Evolutionary conservation across 2,888 invertebrate species (phyloP).

Genomic region (Yponomeuta plumbellus): DNA sequence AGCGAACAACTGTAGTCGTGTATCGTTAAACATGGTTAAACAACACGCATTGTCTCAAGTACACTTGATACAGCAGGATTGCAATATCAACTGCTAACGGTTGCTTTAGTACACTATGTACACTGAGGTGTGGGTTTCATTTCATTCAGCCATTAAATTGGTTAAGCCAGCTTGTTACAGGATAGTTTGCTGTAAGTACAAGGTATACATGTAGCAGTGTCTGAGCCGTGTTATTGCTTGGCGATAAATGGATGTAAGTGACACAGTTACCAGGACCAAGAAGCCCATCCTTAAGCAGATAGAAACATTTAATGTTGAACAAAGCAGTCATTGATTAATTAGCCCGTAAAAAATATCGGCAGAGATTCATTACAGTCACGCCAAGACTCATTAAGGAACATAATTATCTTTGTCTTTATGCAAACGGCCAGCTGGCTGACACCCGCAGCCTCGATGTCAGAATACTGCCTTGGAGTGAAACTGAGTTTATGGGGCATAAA

Average conservation of each 20-base stretch:
- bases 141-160: not conserved
- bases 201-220: not conserved
- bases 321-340: not conserved
- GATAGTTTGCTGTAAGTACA: not conserved
- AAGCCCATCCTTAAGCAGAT: not conserved
- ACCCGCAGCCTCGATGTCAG: not conserved
- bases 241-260: not conserved
- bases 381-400: not conserved
- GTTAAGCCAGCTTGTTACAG: not conserved
- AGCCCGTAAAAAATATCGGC: not conserved
- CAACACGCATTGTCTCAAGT: not conserved
- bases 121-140: not conserved
- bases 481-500: not conserved
- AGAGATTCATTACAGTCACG: not conserved
- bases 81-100: not conserved
- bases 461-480: not conserved
- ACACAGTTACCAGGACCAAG: not conserved
- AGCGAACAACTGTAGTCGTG: not conserved
- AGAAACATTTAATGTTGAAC: not conserved
- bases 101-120: not conserved
- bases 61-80: not conserved
- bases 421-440: not conserved
- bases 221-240: not conserved
- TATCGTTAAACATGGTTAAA: not conserved
- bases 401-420: slow-evolving; percentile 2